Base-by-base conservation (phyloP, 1,140 invertebrate genomes). In the Aplysia californica region DNA sequence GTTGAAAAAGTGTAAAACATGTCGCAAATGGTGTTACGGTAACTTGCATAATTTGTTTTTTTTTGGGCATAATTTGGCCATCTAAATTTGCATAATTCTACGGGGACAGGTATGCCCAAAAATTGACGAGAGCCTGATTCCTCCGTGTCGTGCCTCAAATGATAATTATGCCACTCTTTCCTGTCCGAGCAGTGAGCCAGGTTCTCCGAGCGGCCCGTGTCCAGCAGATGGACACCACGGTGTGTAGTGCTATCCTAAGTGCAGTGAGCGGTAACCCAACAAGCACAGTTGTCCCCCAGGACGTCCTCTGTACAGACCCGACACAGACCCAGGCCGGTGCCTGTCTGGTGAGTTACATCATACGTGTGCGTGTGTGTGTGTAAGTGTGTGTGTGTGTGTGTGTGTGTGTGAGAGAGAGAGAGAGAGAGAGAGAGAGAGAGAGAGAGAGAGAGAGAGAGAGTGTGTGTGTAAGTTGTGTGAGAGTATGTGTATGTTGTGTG, bases 291-390 rank as follows among this genome's bases (percentile, higher is more conserved):
- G 31, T 78, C 2, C 64, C 64, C 2, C 18, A 0, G 1, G 77
- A 78, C 65, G 38, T 69, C 3, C 21, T 78, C 21, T 78, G 77
- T 33, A 78, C 70, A 0, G 50, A 68, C 29, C 21, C 71, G 3
- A 4, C 33, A 0, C 1, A 1, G 2, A 10, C 59, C 23, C 36
- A 38, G 0, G 64, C 61, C 10, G 70, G 69, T 36, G 70, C 31
- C 2, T 78, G 76, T 74, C 36, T 59, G 64, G 76, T 78, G n/a
- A 74, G 70, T 78, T 26, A 33, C n/a, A 26, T 66, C 26, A 35
- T 66, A 29, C 44, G 10, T 50, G 44, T 50, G n/a, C 10, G 10
- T 15, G n/a, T n/a, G n/a, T 10, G 44, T 50, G n/a, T 15, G n/a
- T 15, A 50, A 50, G 44, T 50, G n/a, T 50, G 44, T 50, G 10